phyloP scores from a whole-genome alignment of 2,797 vertebrate genomes.

The Syngnathus acus region DNA sequence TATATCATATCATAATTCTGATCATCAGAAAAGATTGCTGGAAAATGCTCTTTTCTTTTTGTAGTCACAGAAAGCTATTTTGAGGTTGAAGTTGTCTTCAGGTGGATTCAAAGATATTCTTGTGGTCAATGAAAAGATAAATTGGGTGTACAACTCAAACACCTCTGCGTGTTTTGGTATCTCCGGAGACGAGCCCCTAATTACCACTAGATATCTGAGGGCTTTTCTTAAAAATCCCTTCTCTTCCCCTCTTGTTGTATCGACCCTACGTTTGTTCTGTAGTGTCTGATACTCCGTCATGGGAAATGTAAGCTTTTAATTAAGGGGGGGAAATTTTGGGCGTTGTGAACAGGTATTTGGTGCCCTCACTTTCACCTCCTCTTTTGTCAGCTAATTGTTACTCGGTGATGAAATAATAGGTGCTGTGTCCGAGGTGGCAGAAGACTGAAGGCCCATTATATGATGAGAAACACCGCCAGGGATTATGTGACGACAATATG shows the following conservation, averaged over 20 bases:
- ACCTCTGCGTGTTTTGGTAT: conserved; percentile 50
- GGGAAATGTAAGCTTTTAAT: conserved; percentile 70
- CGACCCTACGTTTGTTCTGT: conserved; percentile 55
- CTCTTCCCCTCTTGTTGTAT: conserved; percentile 25
- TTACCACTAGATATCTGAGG: conserved; percentile 60
- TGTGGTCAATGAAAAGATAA: conserved; percentile 38
- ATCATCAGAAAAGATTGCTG: no score
- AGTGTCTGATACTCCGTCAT: conserved; percentile 52
- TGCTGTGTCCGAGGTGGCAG: conserved; percentile 40
- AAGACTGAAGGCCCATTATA: conserved; percentile 40
- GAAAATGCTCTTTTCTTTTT: no score
- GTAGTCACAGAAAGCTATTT: no score
- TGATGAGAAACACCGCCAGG: conserved; percentile 24
- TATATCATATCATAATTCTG: no score
- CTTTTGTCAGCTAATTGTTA: conserved; percentile 56
- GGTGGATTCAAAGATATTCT: conserved; percentile 18
- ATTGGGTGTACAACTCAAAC: conserved; percentile 25
- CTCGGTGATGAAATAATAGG: conserved; percentile 71
- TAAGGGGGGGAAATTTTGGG: conserved; percentile 55
- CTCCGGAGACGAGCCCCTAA: conserved; percentile 60
- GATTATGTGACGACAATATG: conserved; percentile 41
- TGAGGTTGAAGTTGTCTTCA: not conserved
- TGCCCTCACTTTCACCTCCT: conserved; percentile 52
- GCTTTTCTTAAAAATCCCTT: conserved; percentile 31
- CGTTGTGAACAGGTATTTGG: conserved; percentile 67